Conservation (phyloP, 1,140 invertebrate genomes). For the Anoplolepis gracilipes region DNA sequence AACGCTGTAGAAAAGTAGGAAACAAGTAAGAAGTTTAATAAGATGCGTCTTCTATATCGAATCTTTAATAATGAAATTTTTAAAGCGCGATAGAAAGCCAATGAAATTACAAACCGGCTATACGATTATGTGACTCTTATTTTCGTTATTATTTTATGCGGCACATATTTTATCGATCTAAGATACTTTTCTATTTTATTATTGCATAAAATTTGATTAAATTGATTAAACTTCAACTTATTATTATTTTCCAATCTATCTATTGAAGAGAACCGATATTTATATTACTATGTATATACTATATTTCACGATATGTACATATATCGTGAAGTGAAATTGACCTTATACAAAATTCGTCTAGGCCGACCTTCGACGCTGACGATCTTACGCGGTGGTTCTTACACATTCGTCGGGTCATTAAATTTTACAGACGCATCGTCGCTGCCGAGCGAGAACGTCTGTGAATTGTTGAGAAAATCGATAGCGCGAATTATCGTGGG, state of each 20-base stretch:
- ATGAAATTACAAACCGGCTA: no score
- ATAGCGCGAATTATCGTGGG: slow-evolving; percentile 19
- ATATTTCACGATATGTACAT: neutral
- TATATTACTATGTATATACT: no score
- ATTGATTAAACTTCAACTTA: neutral
- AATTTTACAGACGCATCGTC: slow-evolving; percentile 44
- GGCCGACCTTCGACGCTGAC: slow-evolving; percentile 41
- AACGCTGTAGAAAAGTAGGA: no score
- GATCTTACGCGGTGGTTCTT: neutral
- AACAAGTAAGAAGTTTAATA: no score
- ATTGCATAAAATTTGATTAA: neutral
- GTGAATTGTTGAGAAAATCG: slow-evolving; percentile 39
- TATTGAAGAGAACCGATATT: neutral
- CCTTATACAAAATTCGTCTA: slow-evolving; percentile 18
- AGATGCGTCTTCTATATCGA: no score
- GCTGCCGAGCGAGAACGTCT: slow-evolving; percentile 15
- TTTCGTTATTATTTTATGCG: neutral
- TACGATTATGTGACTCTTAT: no score
- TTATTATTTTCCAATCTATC: neutral
- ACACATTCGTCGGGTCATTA: slow-evolving; percentile 29
- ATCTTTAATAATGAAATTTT: neutral
- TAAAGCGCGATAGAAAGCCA: neutral
- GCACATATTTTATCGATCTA: no score
- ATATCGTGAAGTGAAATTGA: slow-evolving; percentile 17
- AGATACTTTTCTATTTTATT: no score